Conservation (phyloP, 35 echinoderm and acorn worm genomes). For the Patiria miniata region DNA sequence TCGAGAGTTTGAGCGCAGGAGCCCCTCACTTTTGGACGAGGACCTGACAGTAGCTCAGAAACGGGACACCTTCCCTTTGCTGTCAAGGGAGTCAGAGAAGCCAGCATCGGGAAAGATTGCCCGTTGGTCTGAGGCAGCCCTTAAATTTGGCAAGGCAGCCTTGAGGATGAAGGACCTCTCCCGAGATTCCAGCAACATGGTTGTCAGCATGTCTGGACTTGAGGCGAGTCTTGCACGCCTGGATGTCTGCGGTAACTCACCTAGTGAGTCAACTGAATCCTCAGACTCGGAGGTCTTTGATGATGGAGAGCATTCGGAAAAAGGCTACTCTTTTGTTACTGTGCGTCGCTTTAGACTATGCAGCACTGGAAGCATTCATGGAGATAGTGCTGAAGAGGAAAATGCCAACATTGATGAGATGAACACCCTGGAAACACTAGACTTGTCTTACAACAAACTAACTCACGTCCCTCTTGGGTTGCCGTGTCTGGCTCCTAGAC, state of each 20-base stretch:
- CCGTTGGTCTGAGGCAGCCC: neutral
- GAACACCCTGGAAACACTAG: conserved; percentile 63
- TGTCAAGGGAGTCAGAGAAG: neutral
- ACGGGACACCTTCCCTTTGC: conserved; percentile 10
- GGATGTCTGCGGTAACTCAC: neutral
- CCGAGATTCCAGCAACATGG: conserved; percentile 1
- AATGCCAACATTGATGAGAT: conserved; percentile 59
- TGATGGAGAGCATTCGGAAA: conserved; percentile 11
- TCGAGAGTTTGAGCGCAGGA: neutral
- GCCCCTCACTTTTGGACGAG: neutral
- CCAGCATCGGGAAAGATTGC: neutral
- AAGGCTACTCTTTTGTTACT: conserved; percentile 40
- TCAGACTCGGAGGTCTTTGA: conserved; percentile 31
- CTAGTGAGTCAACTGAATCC: conserved; percentile 17
- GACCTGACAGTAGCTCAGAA: neutral
- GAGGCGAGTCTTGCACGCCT: neutral
- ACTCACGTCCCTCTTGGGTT: conserved; percentile 60
- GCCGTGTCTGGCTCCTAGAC: conserved; percentile 86
- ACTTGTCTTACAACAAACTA: conserved; percentile 85
- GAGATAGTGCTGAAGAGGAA: conserved; percentile 64
- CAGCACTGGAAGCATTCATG: conserved; percentile 63
- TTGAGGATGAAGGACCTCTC: neutral
- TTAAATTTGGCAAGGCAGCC: conserved; percentile 19
- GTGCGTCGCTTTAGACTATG: conserved; percentile 73
- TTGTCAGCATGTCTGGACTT: neutral